phyloP scores from a whole-genome alignment of 2,888 invertebrate genomes.

The Rosalia funebris region DNA sequence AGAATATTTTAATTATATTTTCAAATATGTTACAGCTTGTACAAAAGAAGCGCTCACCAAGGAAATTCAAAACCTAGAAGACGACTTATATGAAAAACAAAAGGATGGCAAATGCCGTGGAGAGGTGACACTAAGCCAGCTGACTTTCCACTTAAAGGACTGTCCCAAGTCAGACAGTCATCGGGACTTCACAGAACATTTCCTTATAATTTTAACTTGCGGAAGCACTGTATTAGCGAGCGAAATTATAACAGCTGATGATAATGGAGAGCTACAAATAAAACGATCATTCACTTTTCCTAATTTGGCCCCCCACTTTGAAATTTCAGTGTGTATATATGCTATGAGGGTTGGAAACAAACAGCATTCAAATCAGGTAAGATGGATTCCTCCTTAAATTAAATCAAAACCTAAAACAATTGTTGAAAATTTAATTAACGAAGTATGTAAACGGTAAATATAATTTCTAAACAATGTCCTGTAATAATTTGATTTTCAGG shows the following conservation, averaged over 20 bases:
- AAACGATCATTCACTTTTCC: conserved; percentile 35
- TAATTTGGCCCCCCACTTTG: conserved; percentile 39
- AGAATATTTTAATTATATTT: no score
- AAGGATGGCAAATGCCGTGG: conserved; percentile 33
- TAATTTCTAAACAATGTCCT: no score
- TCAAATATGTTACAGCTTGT: no score
- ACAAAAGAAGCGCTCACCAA: conserved; percentile 38
- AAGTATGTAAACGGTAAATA: no score
- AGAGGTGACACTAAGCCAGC: conserved; percentile 35
- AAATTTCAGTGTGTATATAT: conserved; percentile 40
- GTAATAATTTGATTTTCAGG: neutral
- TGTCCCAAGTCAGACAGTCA: conserved; percentile 13
- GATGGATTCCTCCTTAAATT: no score
- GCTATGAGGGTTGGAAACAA: conserved; percentile 39
- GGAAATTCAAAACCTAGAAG: conserved; percentile 41
- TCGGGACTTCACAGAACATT: conserved; percentile 33
- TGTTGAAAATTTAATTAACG: no score
- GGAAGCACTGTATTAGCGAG: conserved; percentile 43
- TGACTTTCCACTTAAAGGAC: conserved; percentile 32
- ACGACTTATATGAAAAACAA: conserved; percentile 27
- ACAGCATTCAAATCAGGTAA: conserved; percentile 36
- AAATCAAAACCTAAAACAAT: no score
- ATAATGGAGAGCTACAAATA: conserved; percentile 29
- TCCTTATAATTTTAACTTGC: conserved; percentile 38
- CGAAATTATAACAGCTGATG: conserved; percentile 33